Evolutionary conservation across 2,113 vertebrate genomes (phyloP).

Genomic region (Protobothrops flavoviridis): DNA sequence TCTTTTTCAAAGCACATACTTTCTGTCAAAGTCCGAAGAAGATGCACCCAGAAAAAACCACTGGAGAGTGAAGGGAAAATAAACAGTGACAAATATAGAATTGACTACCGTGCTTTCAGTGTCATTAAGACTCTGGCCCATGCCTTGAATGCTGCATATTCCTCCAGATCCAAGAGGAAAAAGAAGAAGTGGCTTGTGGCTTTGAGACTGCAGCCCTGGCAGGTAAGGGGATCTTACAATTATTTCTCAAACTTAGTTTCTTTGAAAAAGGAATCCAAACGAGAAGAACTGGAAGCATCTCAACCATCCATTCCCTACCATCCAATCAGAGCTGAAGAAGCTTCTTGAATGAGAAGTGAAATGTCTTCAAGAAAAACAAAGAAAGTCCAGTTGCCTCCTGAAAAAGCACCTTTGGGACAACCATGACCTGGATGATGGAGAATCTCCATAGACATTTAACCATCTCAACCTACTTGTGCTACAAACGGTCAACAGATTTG

Average conservation of each 20-base stretch:
- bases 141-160: not conserved
- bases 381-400: no score
- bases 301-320: no score
- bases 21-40: not conserved
- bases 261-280: not conserved
- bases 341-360: no score
- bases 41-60: not conserved
- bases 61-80: not conserved
- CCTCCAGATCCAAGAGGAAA: not conserved
- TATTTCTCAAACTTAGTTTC: not conserved
- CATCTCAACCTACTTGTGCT: not conserved
- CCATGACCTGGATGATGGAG: no score
- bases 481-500: not conserved
- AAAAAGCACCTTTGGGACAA: no score
- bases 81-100: fast-evolving
- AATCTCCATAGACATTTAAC: no score
- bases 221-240: not conserved
- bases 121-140: not conserved
- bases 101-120: not conserved
- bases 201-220: not conserved
- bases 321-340: no score
- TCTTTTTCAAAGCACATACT: not conserved
- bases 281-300: no score
- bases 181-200: not conserved
- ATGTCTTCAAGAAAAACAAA: no score